Percentiles rank a stretch among this genome's conserved stretches.
Evolutionary conservation across 1,140 invertebrate species (phyloP).

Genomic region (Andricus grossulariae): DNA sequence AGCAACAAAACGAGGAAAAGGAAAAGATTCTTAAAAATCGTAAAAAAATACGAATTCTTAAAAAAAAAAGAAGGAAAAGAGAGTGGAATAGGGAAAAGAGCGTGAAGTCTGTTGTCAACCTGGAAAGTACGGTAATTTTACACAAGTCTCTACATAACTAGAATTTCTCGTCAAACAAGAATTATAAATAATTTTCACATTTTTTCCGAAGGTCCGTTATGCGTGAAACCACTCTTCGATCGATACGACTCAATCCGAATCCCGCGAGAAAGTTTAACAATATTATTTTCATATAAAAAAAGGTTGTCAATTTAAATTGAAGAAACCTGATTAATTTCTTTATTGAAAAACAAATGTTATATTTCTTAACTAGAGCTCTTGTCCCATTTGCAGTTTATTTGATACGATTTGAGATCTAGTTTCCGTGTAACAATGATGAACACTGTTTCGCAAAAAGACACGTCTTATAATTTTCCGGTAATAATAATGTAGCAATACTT

Average conservation of each 20-base stretch:
- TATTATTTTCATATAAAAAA: neutral
- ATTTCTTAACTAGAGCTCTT: too few species aligned
- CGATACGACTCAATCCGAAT: neutral
- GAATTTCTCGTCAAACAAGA: constrained; percentile 7
- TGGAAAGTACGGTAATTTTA: constrained; percentile 8
- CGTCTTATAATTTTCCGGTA: neutral
- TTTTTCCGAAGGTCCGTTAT: neutral
- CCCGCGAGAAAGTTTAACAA: neutral
- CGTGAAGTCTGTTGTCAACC: neutral
- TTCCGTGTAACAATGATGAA: constrained; percentile 4
- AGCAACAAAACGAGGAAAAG: too few species aligned
- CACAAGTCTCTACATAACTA: constrained; percentile 2
- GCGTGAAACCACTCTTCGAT: neutral
- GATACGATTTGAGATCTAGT: neutral
- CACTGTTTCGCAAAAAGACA: constrained; percentile 10
- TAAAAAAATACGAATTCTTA: neutral
- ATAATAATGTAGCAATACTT: constrained; percentile 4
- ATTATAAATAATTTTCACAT: constrained; percentile 13
- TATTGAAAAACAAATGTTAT: too few species aligned
- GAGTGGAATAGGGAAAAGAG: too few species aligned
- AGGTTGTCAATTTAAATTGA: neutral
- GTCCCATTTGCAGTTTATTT: too few species aligned
- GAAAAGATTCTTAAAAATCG: neutral
- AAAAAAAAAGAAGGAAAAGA: too few species aligned
- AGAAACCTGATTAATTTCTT: too few species aligned